phyloP scores from a whole-genome alignment of 2,797 vertebrate genomes.

The Pipistrellus pygmaeus region DNA sequence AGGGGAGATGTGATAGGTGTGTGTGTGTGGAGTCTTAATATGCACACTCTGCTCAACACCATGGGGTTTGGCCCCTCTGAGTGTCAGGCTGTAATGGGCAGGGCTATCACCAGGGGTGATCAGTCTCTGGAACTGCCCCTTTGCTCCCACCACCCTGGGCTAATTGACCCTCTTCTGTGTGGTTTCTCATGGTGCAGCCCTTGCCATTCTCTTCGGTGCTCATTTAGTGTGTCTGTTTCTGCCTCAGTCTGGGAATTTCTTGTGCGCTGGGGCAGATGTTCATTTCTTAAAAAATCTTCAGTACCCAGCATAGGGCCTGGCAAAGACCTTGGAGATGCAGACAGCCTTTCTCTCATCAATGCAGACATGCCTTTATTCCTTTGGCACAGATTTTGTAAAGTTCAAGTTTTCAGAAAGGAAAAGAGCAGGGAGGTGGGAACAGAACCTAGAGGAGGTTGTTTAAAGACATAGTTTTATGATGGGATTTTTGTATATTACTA shows the following conservation, averaged over 20 bases:
- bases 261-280: too few species aligned
- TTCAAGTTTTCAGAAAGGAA: neutral
- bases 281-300: too few species aligned
- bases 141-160: fast-evolving
- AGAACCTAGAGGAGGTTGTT: neutral
- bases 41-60: neutral
- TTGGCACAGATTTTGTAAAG: neutral
- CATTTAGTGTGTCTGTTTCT: neutral
- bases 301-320: too few species aligned
- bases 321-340: neutral
- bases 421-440: neutral
- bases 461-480: neutral
- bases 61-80: neutral
- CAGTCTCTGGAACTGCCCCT: neutral
- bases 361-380: neutral
- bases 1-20: neutral
- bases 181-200: neutral
- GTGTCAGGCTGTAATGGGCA: neutral
- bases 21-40: fast-evolving
- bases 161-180: neutral
- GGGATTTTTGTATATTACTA: too few species aligned
- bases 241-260: neutral
- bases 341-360: neutral
- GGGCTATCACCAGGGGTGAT: too few species aligned
- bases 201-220: neutral